Base-by-base conservation (phyloP, 2,797 vertebrate species). In the Vespertilio murinus region DNA sequence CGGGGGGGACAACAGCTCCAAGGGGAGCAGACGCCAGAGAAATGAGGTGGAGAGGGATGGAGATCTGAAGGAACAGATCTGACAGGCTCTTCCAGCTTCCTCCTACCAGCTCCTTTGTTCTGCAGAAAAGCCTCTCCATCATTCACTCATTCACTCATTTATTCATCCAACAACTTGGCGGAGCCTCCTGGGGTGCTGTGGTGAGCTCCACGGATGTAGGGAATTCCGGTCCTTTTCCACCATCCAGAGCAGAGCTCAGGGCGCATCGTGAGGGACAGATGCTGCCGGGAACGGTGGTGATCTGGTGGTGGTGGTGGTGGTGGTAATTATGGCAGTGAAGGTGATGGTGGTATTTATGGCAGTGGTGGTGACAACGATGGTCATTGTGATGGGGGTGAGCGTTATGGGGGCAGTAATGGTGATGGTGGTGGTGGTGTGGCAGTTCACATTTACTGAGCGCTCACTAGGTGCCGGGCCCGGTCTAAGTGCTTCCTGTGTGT, bases 311-410 rank as follows among this genome's bases (percentile, higher is more conserved):
- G 2, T 7, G 22, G 5, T 35, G 35, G 1, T 59, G 69, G 0
- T 3, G 40, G 1, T 30, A 4, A 4, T 18, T 20, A 0, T 69
- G 17, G 0, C 35, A 12, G 2, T 47, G 17, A 3, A 61, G n/a
- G 5, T 71, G 2, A 1, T 73, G 6, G 0, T 75, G 38, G 2
- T 25, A 8, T 0, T 75, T 18, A 0, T 47, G 8, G 0, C 54
- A 13, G 5, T 6, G 5, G 2, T 25, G 38, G 0, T 17, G 6
- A 6, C 69, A 9, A 0, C 74, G 12, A 5, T 22, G 12, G 1
- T n/a, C 11, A 16, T 20, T 5, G 59, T 30, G 28, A 3, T 33
- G 22, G 6, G 33, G 61, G 0, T 79, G 38, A 0, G 56, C 2
- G 0, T 23, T 9, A 0, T 35, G 23, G 0, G 74, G 30, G 2